Conservation (phyloP, 2,797 vertebrate species). For the Phataginus tricuspis region DNA sequence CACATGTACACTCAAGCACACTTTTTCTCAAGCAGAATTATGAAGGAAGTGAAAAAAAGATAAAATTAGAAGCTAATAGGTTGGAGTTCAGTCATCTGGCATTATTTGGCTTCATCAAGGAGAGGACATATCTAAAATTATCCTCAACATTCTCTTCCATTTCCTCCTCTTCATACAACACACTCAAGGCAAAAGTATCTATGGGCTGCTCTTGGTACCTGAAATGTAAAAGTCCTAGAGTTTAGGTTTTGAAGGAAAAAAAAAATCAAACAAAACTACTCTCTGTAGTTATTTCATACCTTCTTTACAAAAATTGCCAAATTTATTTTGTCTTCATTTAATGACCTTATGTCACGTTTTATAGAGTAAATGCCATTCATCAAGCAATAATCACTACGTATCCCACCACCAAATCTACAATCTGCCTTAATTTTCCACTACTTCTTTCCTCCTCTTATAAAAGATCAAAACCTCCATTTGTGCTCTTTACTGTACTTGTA, state of each 20-base stretch:
- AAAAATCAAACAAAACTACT: not conserved
- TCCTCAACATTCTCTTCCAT: not conserved
- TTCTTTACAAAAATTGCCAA: not conserved
- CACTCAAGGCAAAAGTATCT: not conserved
- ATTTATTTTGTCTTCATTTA: not conserved
- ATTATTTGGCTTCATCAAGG: not conserved
- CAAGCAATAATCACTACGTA: not conserved
- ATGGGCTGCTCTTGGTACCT: not conserved
- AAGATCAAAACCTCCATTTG: not conserved
- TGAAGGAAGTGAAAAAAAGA: not conserved
- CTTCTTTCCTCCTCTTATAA: not conserved
- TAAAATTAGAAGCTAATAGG: not conserved
- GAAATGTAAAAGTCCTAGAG: not conserved
- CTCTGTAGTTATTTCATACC: not conserved
- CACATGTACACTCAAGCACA: rapidly evolving
- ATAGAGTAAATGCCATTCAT: not conserved
- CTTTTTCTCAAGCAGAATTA: not conserved
- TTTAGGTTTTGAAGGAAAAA: not conserved
- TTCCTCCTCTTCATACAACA: not conserved
- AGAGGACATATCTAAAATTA: not conserved
- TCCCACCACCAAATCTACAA: not conserved
- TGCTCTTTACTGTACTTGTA: not conserved
- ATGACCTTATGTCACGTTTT: not conserved
- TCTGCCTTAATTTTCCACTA: not conserved
- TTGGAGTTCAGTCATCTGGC: not conserved